Conservation (phyloP, 2,888 invertebrate species). For the Scelioninae gen. 2 region DNA sequence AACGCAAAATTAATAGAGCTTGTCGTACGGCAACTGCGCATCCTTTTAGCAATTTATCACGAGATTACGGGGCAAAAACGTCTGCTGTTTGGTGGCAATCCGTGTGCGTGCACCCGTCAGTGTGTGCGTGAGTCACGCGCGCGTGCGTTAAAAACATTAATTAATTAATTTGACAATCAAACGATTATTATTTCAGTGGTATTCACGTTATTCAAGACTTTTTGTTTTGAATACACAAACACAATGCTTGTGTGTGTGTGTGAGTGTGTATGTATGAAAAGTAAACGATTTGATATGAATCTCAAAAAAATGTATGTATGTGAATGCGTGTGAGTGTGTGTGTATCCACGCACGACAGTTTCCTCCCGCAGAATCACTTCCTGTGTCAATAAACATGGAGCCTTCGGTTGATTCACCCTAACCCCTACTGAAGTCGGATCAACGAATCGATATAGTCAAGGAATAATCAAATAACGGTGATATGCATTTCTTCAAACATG, state of each 20-base stretch:
- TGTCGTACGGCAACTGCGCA: constrained; percentile 66
- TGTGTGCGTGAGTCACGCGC: no score
- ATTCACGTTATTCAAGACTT: no score
- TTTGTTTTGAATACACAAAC: no score
- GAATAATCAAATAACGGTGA: constrained; percentile 55
- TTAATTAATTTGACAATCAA: no score
- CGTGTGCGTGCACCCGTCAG: constrained; percentile 22
- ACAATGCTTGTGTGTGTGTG: no score
- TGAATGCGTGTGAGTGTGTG: constrained; percentile 27
- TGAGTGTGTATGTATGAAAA: no score
- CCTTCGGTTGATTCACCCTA: constrained; percentile 67
- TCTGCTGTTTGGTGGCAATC: constrained; percentile 45
- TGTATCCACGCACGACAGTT: constrained; percentile 47
- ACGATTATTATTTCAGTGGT: no score
- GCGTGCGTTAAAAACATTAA: no score
- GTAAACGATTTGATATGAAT: no score
- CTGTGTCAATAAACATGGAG: constrained; percentile 73
- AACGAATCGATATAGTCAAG: constrained; percentile 63
- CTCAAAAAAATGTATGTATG: no score
- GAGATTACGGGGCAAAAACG: constrained; percentile 74
- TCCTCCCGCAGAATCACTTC: constrained; percentile 71
- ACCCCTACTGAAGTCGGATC: constrained; percentile 65
- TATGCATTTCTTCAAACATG: constrained; percentile 48
- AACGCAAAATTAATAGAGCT: constrained; percentile 75
- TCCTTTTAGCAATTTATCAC: constrained; percentile 74